Evolutionary conservation across 2,797 vertebrate species (phyloP).

Genomic region (Crenichthys baileyi): DNA sequence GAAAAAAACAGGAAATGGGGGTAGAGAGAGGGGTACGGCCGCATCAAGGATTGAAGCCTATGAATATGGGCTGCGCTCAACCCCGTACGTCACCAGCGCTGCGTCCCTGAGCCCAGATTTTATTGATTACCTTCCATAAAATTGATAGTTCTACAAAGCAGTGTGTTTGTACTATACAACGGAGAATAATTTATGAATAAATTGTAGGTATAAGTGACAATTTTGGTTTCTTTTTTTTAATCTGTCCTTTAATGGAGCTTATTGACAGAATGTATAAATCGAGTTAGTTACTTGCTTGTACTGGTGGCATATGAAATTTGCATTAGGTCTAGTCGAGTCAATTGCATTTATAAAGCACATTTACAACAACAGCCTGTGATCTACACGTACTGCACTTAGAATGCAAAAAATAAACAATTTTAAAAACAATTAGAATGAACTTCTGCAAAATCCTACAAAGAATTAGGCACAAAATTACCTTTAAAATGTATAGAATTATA

Average conservation of each 20-base stretch:
- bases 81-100: too few relatives aligned
- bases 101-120: neutral
- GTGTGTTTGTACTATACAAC: neutral
- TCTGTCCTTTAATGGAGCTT: neutral
- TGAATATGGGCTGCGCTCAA: too few relatives aligned
- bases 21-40: too few relatives aligned
- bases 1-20: neutral
- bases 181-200: neutral
- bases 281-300: neutral
- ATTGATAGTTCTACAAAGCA: neutral
- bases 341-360: neutral
- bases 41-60: too few relatives aligned
- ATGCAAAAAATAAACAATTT: neutral
- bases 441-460: neutral
- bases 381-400: too few relatives aligned
- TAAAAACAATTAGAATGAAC: neutral
- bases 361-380: neutral
- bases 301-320: neutral
- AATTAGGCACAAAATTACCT: neutral
- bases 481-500: neutral
- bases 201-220: neutral
- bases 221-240: neutral
- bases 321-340: neutral
- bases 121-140: neutral
- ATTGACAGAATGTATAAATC: neutral